Evolutionary conservation across 2,888 invertebrate species (phyloP).

Genomic region (Anagyrus pseudococci): DNA sequence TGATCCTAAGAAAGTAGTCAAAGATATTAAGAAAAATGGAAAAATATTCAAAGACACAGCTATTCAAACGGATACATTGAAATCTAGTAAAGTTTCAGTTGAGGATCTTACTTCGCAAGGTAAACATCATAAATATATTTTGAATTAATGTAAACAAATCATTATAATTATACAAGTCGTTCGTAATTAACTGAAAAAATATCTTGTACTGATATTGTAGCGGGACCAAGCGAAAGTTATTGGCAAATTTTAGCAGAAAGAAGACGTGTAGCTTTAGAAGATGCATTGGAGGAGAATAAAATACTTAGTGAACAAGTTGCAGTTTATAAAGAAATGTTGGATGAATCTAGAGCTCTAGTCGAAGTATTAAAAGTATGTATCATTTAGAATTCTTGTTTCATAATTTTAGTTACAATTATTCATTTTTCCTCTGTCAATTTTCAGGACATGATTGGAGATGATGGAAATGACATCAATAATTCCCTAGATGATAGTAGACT

Average conservation of each 20-base stretch:
- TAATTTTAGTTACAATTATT: slow-evolving; percentile 11
- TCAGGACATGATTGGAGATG: slow-evolving; percentile 72
- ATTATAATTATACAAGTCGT: not conserved
- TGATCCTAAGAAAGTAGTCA: slow-evolving; percentile 26
- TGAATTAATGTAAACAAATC: not conserved
- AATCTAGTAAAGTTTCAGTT: slow-evolving; percentile 66
- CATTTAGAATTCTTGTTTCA: slow-evolving; percentile 9
- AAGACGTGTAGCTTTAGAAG: slow-evolving; percentile 74
- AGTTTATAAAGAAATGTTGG: slow-evolving; percentile 74
- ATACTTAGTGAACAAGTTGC: slow-evolving; percentile 71
- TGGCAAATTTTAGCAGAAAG: slow-evolving; percentile 80
- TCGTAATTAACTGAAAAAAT: slow-evolving; percentile 1
- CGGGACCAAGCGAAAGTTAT: slow-evolving; percentile 75
- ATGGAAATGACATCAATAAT: slow-evolving; percentile 59
- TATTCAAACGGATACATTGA: slow-evolving; percentile 66
- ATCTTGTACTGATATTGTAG: slow-evolving; percentile 45
- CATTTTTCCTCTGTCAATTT: slow-evolving; percentile 46
- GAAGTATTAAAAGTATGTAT: slow-evolving; percentile 76
- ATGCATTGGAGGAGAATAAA: slow-evolving; percentile 76
- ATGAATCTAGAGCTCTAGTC: slow-evolving; percentile 76
- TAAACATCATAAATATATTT: slow-evolving; percentile 37
- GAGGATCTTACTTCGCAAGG: slow-evolving; percentile 75
- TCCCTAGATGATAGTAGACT: slow-evolving; percentile 54
- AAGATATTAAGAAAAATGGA: slow-evolving; percentile 24
- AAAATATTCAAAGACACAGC: slow-evolving; percentile 62